Percentiles rank a stretch among this genome's conserved stretches.
phyloP scores from a whole-genome alignment of 2,113 vertebrate genomes.

The Oreotrochilus melanogaster region DNA sequence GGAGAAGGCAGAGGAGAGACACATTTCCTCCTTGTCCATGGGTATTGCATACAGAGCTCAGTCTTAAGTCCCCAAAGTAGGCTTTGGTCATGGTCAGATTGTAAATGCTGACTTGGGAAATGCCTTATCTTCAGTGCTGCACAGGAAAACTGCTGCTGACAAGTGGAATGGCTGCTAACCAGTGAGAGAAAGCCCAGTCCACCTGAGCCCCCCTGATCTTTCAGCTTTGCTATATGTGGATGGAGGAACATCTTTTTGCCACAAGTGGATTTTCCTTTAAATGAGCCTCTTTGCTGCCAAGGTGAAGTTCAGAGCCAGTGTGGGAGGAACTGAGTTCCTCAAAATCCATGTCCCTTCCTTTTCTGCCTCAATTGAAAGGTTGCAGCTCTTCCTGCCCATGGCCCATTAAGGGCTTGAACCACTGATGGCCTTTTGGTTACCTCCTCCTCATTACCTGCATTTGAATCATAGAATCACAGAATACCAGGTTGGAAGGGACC shows the following conservation, averaged over 20 bases:
- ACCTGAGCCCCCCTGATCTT: background rate
- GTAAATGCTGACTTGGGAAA: background rate
- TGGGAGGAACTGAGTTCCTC: background rate
- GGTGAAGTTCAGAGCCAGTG: background rate
- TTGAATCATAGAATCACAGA: too few relatives aligned
- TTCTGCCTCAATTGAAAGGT: background rate
- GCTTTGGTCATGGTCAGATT: background rate
- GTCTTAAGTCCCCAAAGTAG: background rate
- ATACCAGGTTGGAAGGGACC: too few relatives aligned
- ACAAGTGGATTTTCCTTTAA: background rate
- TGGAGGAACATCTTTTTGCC: background rate
- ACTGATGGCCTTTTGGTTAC: background rate
- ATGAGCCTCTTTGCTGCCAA: background rate
- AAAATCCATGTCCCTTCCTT: background rate
- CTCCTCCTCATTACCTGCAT: background rate
- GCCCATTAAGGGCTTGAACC: background rate
- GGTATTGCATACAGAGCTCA: background rate
- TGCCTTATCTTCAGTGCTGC: background rate
- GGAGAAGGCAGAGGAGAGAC: background rate
- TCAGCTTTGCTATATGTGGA: background rate
- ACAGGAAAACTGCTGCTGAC: background rate
- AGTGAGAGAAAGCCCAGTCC: background rate
- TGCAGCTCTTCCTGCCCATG: background rate
- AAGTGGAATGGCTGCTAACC: background rate
- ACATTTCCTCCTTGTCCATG: background rate